These are phyloP conservation scores for Loxodonta africana DNA, from an alignment of 2,113 vertebrate genomes.

Conservation along the genomic window DNA sequence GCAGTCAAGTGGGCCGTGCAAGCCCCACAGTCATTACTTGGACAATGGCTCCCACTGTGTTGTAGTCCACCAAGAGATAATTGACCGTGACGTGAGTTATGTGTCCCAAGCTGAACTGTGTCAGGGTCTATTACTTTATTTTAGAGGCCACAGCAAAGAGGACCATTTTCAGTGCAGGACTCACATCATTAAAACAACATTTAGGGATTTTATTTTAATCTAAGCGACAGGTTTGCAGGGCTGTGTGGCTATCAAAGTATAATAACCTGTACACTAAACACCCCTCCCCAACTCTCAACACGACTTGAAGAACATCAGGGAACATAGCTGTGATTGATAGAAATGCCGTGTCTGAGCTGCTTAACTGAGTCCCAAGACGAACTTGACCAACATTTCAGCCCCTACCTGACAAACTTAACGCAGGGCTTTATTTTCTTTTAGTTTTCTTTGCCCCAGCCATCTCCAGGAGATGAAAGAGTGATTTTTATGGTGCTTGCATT, in stretches of 20 bases:
- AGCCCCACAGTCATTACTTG: background rate
- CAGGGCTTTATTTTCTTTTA: too few species aligned
- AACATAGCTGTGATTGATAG: background rate
- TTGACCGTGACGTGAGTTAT: constrained; percentile 71
- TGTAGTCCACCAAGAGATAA: constrained; percentile 70
- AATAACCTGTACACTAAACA: background rate
- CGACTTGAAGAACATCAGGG: background rate
- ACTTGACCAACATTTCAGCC: background rate
- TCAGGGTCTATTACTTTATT: constrained; percentile 73
- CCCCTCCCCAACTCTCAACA: background rate
- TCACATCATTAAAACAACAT: constrained; percentile 76
- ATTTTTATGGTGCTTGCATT: background rate
- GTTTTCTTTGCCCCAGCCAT: background rate
- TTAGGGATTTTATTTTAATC: constrained; percentile 57
- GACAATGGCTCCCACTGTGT: constrained; percentile 70
- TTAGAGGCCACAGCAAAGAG: constrained; percentile 56
- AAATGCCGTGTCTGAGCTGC: background rate
- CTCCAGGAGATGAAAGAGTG: background rate
- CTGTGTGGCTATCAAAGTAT: background rate
- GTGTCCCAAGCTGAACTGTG: constrained; percentile 62
- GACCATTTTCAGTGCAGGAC: background rate
- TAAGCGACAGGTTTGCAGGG: background rate
- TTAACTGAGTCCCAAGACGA: background rate
- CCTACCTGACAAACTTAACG: background rate
- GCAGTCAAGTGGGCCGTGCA: background rate